Conservation (phyloP, 35 echinoderm and acorn worm species). For the Strongylocentrotus purpuratus region DNA sequence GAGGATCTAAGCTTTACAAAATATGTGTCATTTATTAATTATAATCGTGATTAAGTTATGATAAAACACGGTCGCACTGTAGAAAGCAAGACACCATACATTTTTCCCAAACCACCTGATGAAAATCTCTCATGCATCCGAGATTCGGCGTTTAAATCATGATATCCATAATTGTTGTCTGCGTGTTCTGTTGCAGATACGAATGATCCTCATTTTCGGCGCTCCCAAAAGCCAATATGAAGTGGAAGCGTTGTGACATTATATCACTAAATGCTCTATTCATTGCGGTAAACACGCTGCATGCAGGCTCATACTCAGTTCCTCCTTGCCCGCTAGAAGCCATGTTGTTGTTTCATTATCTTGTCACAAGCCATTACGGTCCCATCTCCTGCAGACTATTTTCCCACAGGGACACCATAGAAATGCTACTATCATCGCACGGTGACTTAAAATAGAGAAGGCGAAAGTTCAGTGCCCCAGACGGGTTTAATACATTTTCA, state of each 20-base stretch:
- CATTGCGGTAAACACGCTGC: neutral
- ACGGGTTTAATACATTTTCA: neutral
- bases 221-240: neutral
- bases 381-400: neutral
- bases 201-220: no score
- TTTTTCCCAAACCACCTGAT: no score
- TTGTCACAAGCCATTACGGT: neutral
- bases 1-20: no score
- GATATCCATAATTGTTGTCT: no score
- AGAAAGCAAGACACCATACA: no score
- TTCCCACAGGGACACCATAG: neutral
- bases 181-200: no score
- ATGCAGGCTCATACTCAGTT: neutral
- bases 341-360: constrained; percentile 18
- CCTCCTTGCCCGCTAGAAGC: neutral
- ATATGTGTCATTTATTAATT: no score
- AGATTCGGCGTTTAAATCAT: no score
- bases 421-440: neutral
- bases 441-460: neutral
- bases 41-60: no score
- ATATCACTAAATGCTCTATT: neutral
- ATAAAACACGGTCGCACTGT: no score
- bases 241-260: neutral
- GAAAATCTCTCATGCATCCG: no score
- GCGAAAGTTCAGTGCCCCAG: neutral